Percentiles rank a stretch among this genome's conserved stretches.
Evolutionary conservation across 35 echinoderm and acorn worm genomes (phyloP).

Genomic region (Diadema setosum): DNA sequence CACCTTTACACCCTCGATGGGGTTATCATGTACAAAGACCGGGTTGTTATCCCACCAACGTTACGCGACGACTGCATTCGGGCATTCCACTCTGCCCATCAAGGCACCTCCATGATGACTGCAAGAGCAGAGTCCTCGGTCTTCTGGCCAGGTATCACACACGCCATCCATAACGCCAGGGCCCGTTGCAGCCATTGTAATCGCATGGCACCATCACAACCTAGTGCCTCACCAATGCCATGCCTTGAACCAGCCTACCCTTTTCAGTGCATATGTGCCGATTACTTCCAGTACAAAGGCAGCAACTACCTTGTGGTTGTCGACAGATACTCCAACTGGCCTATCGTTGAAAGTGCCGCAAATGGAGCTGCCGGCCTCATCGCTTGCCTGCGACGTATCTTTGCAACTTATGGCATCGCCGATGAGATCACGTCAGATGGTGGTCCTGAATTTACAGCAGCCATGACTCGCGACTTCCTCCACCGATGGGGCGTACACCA

Average conservation of each 20-base stretch:
- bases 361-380: conserved; percentile 8
- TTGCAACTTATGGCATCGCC: conserved; percentile 7
- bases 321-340: conserved; percentile 40
- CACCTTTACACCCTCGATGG: background rate
- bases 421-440: conserved; percentile 22
- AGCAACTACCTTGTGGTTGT: conserved; percentile 14
- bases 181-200: background rate
- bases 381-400: background rate
- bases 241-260: background rate
- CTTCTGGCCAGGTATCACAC: conserved; percentile 7
- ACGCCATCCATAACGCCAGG: background rate
- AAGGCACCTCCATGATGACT: conserved; percentile 17
- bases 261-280: conserved; percentile 11
- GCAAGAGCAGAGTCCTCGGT: background rate
- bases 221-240: background rate
- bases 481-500: conserved; percentile 6
- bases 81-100: background rate
- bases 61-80: background rate
- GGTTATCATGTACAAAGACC: background rate
- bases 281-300: too few relatives aligned
- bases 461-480: background rate
- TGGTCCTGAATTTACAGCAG: too few relatives aligned
- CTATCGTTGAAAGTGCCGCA: background rate
- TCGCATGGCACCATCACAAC: conserved; percentile 40
- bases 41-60: conserved; percentile 2